Percentiles rank a stretch among this genome's conserved stretches.
Conservation (phyloP, 2,797 vertebrate genomes). For the Sebastes hubbsi region DNA sequence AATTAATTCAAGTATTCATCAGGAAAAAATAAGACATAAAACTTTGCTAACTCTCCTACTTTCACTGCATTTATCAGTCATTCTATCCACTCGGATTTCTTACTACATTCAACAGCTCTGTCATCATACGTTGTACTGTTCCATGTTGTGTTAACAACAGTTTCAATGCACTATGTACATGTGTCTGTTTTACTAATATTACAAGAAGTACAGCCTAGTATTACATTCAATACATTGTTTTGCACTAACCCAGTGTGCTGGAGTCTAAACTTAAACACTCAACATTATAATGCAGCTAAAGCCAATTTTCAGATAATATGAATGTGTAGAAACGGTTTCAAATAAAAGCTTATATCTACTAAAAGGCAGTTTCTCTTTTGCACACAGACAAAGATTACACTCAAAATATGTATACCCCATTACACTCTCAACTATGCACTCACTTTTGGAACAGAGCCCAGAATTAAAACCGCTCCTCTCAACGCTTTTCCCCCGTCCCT, state of each 20-base stretch:
- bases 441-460: constrained; percentile 72
- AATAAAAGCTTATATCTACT: constrained; percentile 23
- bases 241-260: not conserved
- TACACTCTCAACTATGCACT: constrained; percentile 59
- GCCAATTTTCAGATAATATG: not conserved
- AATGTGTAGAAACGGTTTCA: constrained; percentile 14
- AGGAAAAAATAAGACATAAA: not conserved
- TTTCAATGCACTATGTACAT: not conserved
- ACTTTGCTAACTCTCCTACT: not conserved
- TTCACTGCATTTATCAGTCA: not conserved
- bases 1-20: constrained; percentile 13
- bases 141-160: not conserved
- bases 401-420: constrained; percentile 47
- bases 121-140: not conserved
- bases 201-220: not conserved
- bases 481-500: constrained; percentile 38
- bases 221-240: not conserved
- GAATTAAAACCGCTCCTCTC: constrained; percentile 62
- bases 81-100: not conserved
- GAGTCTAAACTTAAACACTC: not conserved
- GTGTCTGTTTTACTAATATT: not conserved
- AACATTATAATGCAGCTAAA: constrained; percentile 12
- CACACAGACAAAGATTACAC: constrained; percentile 25
- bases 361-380: constrained; percentile 28
- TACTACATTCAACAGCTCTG: not conserved